phyloP scores from a whole-genome alignment of 2,113 vertebrate species.

The Rattus rattus region DNA sequence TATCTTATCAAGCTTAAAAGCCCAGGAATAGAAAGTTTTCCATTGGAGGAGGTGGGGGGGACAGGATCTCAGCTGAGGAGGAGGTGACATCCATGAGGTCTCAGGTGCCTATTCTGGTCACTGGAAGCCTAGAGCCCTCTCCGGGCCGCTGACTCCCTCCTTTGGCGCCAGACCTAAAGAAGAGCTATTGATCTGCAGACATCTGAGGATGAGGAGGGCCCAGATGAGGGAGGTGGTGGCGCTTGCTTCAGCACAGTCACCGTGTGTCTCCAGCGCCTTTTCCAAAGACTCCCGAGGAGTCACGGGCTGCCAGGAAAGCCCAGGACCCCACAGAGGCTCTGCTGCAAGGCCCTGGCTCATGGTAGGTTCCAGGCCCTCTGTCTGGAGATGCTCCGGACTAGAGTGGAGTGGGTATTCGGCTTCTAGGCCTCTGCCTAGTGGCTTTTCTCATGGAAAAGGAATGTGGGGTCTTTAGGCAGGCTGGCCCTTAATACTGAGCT shows the following conservation, averaged over 20 bases:
- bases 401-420: neutral
- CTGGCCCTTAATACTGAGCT: neutral
- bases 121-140: neutral
- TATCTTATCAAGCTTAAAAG: constrained; percentile 92
- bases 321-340: constrained; percentile 84
- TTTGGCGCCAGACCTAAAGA: constrained; percentile 16
- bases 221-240: constrained; percentile 66
- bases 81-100: constrained; percentile 40
- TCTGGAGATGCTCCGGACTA: neutral
- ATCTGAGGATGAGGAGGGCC: constrained; percentile 83
- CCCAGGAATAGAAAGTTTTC: constrained; percentile 92
- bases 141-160: neutral
- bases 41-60: constrained; percentile 77
- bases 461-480: neutral
- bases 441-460: neutral
- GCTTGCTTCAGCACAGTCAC: constrained; percentile 92
- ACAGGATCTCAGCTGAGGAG: constrained; percentile 68
- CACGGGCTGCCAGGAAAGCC: constrained; percentile 88
- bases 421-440: neutral
- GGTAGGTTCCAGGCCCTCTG: constrained; percentile 75
- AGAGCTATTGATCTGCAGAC: neutral
- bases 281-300: constrained; percentile 91
- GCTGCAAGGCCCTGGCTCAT: constrained; percentile 79
- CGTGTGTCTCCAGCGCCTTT: constrained; percentile 89
- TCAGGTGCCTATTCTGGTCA: neutral